Evolutionary conservation across 2,888 invertebrate genomes (phyloP).

Genomic region (Xestia ashworthii): DNA sequence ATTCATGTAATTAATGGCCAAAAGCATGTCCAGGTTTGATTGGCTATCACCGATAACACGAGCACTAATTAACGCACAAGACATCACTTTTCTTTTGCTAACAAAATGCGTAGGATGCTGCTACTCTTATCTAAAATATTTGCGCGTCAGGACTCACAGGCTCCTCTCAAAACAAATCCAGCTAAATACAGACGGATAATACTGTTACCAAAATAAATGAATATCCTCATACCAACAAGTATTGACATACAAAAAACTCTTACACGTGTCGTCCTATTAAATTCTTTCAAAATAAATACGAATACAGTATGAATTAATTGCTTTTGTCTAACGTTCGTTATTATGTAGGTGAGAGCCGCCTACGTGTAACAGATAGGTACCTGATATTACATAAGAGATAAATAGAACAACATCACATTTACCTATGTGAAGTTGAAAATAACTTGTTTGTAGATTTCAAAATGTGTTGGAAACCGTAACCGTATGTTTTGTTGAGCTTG

Average conservation of each 20-base stretch:
- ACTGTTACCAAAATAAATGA: neutral
- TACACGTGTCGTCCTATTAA: no score
- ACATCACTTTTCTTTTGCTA: neutral
- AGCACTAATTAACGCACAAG: neutral
- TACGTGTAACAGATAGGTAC: neutral
- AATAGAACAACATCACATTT: neutral
- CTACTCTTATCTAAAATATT: neutral
- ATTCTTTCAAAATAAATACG: neutral
- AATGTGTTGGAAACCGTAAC: neutral
- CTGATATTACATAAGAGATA: neutral
- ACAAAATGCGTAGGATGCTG: neutral
- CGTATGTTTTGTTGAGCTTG: neutral
- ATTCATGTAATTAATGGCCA: neutral
- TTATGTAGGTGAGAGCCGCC: neutral
- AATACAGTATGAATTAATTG: neutral
- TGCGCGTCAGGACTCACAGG: neutral
- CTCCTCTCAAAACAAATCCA: neutral
- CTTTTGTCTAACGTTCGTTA: constrained; percentile 9
- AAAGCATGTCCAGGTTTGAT: neutral
- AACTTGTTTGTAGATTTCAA: neutral
- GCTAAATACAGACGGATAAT: neutral
- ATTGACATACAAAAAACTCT: neutral
- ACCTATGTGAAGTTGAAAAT: constrained; percentile 5
- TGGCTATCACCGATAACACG: neutral
- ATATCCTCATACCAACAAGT: neutral